Percentiles rank a stretch among this genome's conserved stretches.
phyloP scores from a whole-genome alignment of 2,113 vertebrate species.

The Dinomys branickii region DNA sequence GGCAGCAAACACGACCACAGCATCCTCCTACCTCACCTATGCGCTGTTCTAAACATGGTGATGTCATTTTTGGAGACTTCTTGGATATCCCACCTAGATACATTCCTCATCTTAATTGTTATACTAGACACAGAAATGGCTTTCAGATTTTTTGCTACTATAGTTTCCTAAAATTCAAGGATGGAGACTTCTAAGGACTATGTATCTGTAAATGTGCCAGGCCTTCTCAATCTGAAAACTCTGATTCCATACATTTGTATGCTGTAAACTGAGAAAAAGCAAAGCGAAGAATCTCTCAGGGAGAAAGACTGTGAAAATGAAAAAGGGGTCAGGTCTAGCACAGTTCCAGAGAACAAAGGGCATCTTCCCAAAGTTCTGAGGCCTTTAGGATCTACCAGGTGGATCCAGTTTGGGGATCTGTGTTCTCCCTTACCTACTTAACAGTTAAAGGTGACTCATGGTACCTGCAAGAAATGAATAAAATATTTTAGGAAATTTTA shows the following conservation, averaged over 20 bases:
- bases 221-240: neutral
- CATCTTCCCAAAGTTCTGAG: neutral
- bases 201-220: neutral
- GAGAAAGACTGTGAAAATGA: neutral
- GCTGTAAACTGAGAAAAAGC: neutral
- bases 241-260: neutral
- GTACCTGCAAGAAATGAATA: neutral
- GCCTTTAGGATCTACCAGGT: accelerated
- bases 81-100: neutral
- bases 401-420: too few relatives aligned
- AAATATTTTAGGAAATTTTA: neutral
- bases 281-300: neutral
- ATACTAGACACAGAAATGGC: neutral
- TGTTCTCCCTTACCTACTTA: neutral
- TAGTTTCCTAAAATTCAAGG: neutral
- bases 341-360: too few relatives aligned
- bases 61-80: neutral
- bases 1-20: accelerated
- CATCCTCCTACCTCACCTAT: accelerated
- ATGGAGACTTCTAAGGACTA: neutral
- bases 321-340: neutral
- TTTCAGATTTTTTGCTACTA: neutral
- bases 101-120: neutral
- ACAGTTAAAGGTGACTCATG: neutral
- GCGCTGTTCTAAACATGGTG: neutral